Evolutionary conservation across 30 jellyfish, hydroid and myxozoan species (phyloP), one percentile per base, ranked within the genome.

Genomic region (Cassiopea andromeda): DNA sequence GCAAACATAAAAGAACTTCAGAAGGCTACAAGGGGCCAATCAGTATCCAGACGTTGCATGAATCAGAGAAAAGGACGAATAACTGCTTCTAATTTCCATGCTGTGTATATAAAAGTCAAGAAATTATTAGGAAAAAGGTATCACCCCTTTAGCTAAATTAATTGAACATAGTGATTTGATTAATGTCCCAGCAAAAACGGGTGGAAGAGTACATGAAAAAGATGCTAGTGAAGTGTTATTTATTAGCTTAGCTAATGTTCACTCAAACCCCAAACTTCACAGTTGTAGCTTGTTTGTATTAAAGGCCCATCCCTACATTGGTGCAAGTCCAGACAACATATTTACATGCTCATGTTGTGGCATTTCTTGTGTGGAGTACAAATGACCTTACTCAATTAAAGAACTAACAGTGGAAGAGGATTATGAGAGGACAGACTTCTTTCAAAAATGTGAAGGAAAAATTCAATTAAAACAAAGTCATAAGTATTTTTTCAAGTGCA

Each of bases 1-100:
- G 9, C 15, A 43, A 46, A 45, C 48, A 27, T 85, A 2, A 58
- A 72, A 8, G 93, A 84, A 70, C 88, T 84, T 67, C 91, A 84
- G 64, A 84, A 68, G 64, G 92, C 76, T n/a, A 84, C 92, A 84
- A 68, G 92, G 59, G 50, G 46, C 77, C 92, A 84, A 44, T 38
- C 76, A n/a, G 69, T 4, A 13, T 84, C 78, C 43, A 43, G 46
- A 68, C 12, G 10, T 6, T 54, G 64, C 10, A 54, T 54, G 10
- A 70, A 74, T 14, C 64, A 78, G 87, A 81, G 90, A 64, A 8
- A 61, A 59, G 90, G 83, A 81, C 17, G 90, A 17, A 59, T 81
- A 27, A 81, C 82, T 57, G 90, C 90, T 12, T 81, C 83, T n/a
- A 66, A 81, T 59, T 66, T 59, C 64, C 90, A 81, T 38, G 43